Conservation (phyloP, 2,888 invertebrate species). For the Synanthedon formicaeformis region DNA sequence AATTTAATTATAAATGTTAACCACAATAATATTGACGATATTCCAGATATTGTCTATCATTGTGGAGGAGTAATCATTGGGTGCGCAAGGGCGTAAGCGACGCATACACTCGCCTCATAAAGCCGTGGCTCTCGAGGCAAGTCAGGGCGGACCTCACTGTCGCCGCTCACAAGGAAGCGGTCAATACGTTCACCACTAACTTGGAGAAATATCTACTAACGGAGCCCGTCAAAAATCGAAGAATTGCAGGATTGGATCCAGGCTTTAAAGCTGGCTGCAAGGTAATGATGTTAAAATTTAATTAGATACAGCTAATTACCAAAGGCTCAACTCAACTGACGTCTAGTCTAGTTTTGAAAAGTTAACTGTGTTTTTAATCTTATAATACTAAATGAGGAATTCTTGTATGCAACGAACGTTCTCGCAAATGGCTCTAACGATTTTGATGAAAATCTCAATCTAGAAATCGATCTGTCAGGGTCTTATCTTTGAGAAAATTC, state of each 20-base stretch:
- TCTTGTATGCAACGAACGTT: too few relatives aligned
- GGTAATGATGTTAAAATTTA: too few relatives aligned
- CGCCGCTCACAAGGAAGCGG: constrained; percentile 83
- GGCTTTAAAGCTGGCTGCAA: constrained; percentile 92
- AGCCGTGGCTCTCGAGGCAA: constrained; percentile 76
- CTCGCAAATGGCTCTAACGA: too few relatives aligned
- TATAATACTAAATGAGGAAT: too few relatives aligned
- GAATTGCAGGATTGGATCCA: constrained; percentile 89
- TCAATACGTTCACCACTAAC: constrained; percentile 87
- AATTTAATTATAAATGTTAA: too few relatives aligned
- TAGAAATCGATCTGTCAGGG: too few relatives aligned
- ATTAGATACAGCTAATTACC: too few relatives aligned
- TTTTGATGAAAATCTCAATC: too few relatives aligned
- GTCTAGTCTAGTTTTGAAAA: too few relatives aligned
- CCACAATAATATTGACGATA: background rate
- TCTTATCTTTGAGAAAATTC: too few relatives aligned
- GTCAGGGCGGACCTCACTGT: constrained; percentile 80
- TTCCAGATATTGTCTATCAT: constrained; percentile 44
- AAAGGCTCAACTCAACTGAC: too few relatives aligned
- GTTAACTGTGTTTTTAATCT: too few relatives aligned
- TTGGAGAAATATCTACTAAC: constrained; percentile 84
- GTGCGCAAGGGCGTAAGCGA: constrained; percentile 50
- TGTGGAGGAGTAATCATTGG: constrained; percentile 50
- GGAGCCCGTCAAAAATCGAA: constrained; percentile 83
- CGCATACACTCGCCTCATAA: constrained; percentile 59